A percentile compares a stretch with the other conserved stretches of the same genome.
Evolutionary conservation across 2,797 vertebrate genomes (phyloP).

Genomic region (Myiotriccus ornatus): DNA sequence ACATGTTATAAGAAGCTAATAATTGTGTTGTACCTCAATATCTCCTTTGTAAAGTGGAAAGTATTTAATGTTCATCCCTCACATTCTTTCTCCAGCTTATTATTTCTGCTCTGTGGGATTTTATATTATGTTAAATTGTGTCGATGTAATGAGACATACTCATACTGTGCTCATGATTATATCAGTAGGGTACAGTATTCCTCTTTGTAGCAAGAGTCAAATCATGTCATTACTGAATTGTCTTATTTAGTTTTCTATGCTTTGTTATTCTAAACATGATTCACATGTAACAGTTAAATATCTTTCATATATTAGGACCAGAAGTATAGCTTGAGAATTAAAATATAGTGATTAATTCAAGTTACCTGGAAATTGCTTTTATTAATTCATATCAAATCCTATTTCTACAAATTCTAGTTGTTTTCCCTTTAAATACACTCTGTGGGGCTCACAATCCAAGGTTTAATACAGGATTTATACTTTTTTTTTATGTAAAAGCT

Average conservation of each 20-base stretch:
- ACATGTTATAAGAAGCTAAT: not conserved
- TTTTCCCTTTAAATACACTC: not conserved
- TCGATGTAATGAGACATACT: constrained; percentile 38
- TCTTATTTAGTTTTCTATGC: constrained; percentile 37
- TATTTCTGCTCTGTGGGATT: constrained; percentile 25
- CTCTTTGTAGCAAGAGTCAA: not conserved
- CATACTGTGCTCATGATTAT: constrained; percentile 6
- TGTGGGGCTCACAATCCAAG: not conserved
- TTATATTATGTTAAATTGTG: constrained; percentile 6
- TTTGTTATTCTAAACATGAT: constrained; percentile 11
- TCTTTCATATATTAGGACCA: not conserved
- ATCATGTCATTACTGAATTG: not conserved
- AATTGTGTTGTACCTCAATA: not conserved
- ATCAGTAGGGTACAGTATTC: not conserved
- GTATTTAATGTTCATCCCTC: constrained; percentile 23
- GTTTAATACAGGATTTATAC: not conserved
- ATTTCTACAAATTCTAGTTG: constrained; percentile 10
- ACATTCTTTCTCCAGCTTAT: not conserved
- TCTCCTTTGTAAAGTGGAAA: not conserved
- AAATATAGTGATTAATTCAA: constrained; percentile 20
- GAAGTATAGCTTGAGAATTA: constrained; percentile 19
- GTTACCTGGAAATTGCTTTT: not conserved
- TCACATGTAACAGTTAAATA: not conserved
- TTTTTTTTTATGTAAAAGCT: not conserved
- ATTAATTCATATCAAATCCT: not conserved